Base-by-base conservation (phyloP, 2,797 vertebrate species). In the Amphiprion clarkii region DNA sequence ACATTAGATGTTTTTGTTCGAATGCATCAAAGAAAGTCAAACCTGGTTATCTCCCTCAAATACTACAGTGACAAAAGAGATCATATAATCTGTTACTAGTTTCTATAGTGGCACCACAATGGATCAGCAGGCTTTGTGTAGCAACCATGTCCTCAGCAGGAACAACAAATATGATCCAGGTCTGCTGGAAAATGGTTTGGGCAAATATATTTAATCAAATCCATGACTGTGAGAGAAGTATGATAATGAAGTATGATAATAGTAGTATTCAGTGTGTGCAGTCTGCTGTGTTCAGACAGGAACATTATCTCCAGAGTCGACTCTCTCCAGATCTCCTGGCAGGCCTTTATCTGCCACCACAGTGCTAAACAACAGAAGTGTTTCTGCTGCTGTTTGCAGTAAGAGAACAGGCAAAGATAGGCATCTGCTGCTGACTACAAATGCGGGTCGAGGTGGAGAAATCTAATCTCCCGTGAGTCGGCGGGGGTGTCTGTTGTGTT, bases 321-420 rank as follows among this genome's bases (percentile, higher is more conserved):
- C 33, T 9, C 49, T 53, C 71, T 44, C 46, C 57, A 9, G 46
- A 73, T 40, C 54, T 71, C 64, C 75, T 42, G 40, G 61, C 51
- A 63, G 70, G 63, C 67, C 70, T 61, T 86, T 82, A 87, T 91
- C 88, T 73, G 76, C 77, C 85, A 82, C 85, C 78, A 13, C 88
- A 85, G 75, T 1, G 44, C 68, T 12, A 80, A 80, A 86, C 87
- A 81, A 89, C 89, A 87, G 27, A 33, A 72, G 74, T 87, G 86
- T 85, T 88, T 82, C 27, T 89, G 82, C 87, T 79, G 85, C 86
- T 86, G 83, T 88, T 82, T 76, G 82, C 83, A 87, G 63, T 49
- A 57, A 71, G 57, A 74, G 59, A 79, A 91, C 85, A 87, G 81
- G 70, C 58, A 67, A 57, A 69, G 94, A 94, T 94, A 93, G 82